Base-by-base conservation (phyloP, 2,113 vertebrate genomes). In the Poeciliopsis turrubarensis region DNA sequence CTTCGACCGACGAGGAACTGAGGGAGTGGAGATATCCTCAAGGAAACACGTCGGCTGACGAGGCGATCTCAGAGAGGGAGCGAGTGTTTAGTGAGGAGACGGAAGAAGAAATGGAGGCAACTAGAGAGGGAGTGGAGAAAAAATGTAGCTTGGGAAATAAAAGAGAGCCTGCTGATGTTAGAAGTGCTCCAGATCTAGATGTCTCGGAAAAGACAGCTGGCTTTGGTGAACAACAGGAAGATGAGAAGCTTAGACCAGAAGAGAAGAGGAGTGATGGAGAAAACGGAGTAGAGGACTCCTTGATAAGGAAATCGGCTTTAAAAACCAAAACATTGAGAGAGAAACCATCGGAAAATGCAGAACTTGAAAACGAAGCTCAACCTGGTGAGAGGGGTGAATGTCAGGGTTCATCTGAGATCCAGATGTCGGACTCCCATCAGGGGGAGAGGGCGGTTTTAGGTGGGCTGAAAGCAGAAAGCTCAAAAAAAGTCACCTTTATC, bases 401-500 rank as follows among this genome's bases (percentile, higher is more conserved):
- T 68, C 34, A 62, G 27, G 27, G 64, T 68, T 47, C 32, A 14
- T 27, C 39, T 12, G 71, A 66, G 31, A 66, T 30, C 25, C 65
- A 68, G 39, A 27, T 4, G 5, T 12, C 25, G 0, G 74, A 70
- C 31, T 17, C 22, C 1, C 9, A 9, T 3, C 34, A 73, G 26
- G 61, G 19, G 22, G 65, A 61, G 27, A 60, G 70, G 47, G 37
- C 9, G 25, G 44, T 39, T 30, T 10, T 2, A 32, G 37, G 51
- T n/a, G 41, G 10, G 3, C 34, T 4, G 31, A 78, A 64, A 19
- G 3, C 47, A 68, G 76, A 70, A 15, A 14, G 31, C 39, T 75
- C 70, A 25, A 92, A 87, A 84, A 93, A 79, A 75, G 91, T 92
- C 68, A 83, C 81, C 6, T 92, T 92, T 61, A 63, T 86, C 68